Evolutionary conservation across 2,888 invertebrate species (phyloP), one percentile per base, ranked within the genome.

Genomic region (Meiosimyza decipiens): DNA sequence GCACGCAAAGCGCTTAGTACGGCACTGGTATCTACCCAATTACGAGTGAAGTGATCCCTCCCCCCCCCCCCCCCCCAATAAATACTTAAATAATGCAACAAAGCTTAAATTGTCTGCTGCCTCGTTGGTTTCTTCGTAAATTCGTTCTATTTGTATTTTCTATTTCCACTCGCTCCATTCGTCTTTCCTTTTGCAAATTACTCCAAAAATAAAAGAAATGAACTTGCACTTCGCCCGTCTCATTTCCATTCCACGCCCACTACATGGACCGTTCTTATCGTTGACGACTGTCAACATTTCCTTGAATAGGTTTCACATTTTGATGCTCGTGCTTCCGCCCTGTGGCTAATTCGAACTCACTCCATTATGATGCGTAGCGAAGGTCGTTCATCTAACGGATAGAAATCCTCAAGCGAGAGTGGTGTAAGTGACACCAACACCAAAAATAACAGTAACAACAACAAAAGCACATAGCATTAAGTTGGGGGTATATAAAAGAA

Each of bases 261-360:
- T 2, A 16, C 62, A 47, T 62, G 16, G 16, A 40, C 62, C 33
- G 6, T n/a, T 28, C 33, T n/a, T 33, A 62, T 12, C 16, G 62
- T 62, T 47, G 62, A 15, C 60, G n/a, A 60, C 13, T 40, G 40
- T 40, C 40, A 40, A 9, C 40, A 9, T 40, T 40, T 9, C 9
- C 40, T 40, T 40, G 22, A 28, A 64, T 64, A 28, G 64, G 51
- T 64, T 51, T 64, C 64, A 51, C 50, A 64, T 64, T 64, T 51
- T 50, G 40, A 51, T 22, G 11, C 18, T 51, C 64, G 64, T 51
- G 51, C 28, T 64, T 2, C 9, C 28, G 51, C 51, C 64, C 64
- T 28, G 22, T 50, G 18, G 51, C 64, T 50, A 64, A 64, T 51
- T 64, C 52, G 50, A 28, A 15, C 50, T 28, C 51, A 51, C 22